These are phyloP conservation scores for Epicampocera succincta DNA, from an alignment of 2,888 invertebrate species.

Conservation along the genomic window DNA sequence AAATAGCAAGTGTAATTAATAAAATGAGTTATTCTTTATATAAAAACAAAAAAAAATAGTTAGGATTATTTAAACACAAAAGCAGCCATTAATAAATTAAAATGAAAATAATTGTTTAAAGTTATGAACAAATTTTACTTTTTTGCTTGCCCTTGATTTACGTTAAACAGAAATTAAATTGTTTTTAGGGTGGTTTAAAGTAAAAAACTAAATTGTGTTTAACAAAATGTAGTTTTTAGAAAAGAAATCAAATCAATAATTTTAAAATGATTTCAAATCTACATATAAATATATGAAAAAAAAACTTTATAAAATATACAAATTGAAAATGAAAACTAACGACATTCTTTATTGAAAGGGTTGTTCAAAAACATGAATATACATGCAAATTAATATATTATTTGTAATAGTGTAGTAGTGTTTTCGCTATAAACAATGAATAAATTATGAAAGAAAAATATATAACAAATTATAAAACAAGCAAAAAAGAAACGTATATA, in stretches of 20 bases:
- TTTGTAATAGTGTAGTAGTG: slow-evolving; percentile 62
- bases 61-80: slow-evolving; percentile 54
- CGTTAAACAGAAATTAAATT: slow-evolving; percentile 1
- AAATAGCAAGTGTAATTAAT: slow-evolving; percentile 12
- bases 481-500: slow-evolving; percentile 11
- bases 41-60: no score
- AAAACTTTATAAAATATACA: slow-evolving; percentile 32
- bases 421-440: slow-evolving; percentile 59
- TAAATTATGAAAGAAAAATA: slow-evolving; percentile 42
- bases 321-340: slow-evolving; percentile 46
- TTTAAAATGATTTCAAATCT: slow-evolving; percentile 52
- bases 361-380: slow-evolving; percentile 18
- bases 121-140: background rate
- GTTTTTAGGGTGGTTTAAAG: slow-evolving; percentile 29
- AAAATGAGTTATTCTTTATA: slow-evolving; percentile 11
- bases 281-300: no score
- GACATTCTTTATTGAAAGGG: slow-evolving; percentile 49
- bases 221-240: slow-evolving; percentile 25
- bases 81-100: slow-evolving; percentile 36
- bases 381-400: slow-evolving; percentile 24
- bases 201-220: slow-evolving; percentile 34
- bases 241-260: slow-evolving; percentile 46
- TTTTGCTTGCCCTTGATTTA: slow-evolving; percentile 17
- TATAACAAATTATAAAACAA: slow-evolving; percentile 24
- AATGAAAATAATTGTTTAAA: no score